Conservation (phyloP, 2,113 vertebrate species). For the Ursus arctos region DNA sequence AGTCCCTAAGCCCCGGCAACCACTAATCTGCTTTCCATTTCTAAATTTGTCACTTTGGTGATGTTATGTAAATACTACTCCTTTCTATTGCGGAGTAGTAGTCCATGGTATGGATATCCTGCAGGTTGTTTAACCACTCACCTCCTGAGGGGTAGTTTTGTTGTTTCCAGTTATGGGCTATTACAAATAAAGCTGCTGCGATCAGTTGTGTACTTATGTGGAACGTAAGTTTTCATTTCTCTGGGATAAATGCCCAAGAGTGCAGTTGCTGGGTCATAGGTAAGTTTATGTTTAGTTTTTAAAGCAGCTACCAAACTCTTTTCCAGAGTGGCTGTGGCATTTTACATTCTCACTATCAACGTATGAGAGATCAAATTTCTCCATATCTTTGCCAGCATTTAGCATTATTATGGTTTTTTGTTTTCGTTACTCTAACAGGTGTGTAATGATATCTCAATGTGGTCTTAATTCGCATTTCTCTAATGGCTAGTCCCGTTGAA, state of each 20-base stretch:
- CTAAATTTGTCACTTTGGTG: conserved; percentile 7
- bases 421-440: not conserved
- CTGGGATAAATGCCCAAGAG: not conserved
- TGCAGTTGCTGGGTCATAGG: not conserved
- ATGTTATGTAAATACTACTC: not conserved
- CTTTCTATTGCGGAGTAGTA: not conserved
- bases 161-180: not conserved
- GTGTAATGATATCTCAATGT: not conserved
- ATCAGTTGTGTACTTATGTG: not conserved
- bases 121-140: not conserved
- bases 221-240: not conserved
- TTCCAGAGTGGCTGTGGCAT: not conserved
- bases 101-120: not conserved
- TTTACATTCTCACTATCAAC: not conserved
- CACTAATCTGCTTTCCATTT: not conserved
- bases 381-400: not conserved
- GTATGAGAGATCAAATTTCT: not conserved
- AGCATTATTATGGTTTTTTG: not conserved
- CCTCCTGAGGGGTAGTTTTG: not conserved
- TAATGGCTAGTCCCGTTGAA: not conserved
- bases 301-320: not conserved
- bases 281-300: not conserved
- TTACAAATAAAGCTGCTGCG: not conserved
- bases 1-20: not conserved
- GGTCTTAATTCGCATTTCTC: not conserved